A percentile compares a stretch with the other conserved stretches of the same genome.
phyloP scores from a whole-genome alignment of 2,888 invertebrate species.

The Erebia epiphron region DNA sequence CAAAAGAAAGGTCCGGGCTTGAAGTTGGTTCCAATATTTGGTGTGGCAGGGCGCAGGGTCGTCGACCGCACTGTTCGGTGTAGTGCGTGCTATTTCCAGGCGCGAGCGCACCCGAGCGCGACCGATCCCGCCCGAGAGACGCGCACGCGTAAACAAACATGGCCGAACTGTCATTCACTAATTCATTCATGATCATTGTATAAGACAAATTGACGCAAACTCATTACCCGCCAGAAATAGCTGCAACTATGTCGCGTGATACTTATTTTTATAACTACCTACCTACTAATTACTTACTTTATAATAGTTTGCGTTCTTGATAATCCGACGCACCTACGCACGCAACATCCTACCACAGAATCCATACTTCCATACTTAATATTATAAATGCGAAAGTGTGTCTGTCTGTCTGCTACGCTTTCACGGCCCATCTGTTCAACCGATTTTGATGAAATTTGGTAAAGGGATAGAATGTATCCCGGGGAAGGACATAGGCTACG shows the following conservation, averaged over 20 bases:
- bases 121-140: conserved; percentile 67
- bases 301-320: neutral
- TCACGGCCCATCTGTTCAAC: no score
- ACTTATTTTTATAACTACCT: neutral
- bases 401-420: no score
- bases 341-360: no score
- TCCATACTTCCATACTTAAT: no score
- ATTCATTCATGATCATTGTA: conserved; percentile 80
- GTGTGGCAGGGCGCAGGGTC: conserved; percentile 75
- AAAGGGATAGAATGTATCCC: no score
- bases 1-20: conserved; percentile 51
- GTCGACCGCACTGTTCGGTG: conserved; percentile 74
- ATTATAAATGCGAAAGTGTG: no score
- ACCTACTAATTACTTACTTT: neutral
- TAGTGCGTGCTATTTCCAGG: conserved; percentile 80
- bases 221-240: conserved; percentile 45
- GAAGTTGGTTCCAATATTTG: conserved; percentile 68
- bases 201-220: conserved; percentile 68
- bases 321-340: neutral
- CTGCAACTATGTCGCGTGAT: conserved; percentile 39
- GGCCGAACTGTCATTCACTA: conserved; percentile 80
- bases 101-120: conserved; percentile 54
- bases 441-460: no score
- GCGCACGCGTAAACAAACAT: conserved; percentile 82
- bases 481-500: no score